A percentile compares a stretch with the other conserved stretches of the same genome.
phyloP scores from a whole-genome alignment of 2,113 vertebrate genomes.

The Baryphthengus martii region DNA sequence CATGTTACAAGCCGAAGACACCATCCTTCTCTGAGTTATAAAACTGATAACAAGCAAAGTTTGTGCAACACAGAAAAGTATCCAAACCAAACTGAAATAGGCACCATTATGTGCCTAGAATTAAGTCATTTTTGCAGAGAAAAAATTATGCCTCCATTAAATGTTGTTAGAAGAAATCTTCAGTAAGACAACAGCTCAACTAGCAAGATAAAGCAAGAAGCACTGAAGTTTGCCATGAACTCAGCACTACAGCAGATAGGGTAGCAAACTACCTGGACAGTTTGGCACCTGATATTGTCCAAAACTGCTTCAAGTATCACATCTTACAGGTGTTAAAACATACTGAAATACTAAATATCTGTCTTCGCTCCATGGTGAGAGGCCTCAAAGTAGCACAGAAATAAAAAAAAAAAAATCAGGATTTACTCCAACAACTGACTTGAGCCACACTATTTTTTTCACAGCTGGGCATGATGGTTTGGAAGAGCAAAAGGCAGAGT shows the following conservation, averaged over 20 bases:
- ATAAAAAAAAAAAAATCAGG: not conserved
- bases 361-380: not conserved
- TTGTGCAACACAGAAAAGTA: fast-evolving
- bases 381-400: not conserved
- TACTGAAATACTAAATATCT: not conserved
- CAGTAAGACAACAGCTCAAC: not conserved
- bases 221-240: not conserved
- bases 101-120: not conserved
- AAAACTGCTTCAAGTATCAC: not conserved
- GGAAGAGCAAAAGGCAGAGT: not conserved
- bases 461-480: not conserved
- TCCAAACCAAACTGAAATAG: not conserved
- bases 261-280: not conserved
- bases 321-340: not conserved
- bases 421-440: not conserved
- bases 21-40: not conserved
- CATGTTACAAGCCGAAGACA: fast-evolving
- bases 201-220: fast-evolving
- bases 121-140: not conserved
- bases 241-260: not conserved
- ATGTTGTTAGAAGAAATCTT: not conserved
- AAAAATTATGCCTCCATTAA: not conserved
- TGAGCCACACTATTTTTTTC: not conserved
- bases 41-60: not conserved
- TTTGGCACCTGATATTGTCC: fast-evolving